Base-by-base conservation (phyloP, 2,797 vertebrate genomes). In the Cygnus olor region DNA sequence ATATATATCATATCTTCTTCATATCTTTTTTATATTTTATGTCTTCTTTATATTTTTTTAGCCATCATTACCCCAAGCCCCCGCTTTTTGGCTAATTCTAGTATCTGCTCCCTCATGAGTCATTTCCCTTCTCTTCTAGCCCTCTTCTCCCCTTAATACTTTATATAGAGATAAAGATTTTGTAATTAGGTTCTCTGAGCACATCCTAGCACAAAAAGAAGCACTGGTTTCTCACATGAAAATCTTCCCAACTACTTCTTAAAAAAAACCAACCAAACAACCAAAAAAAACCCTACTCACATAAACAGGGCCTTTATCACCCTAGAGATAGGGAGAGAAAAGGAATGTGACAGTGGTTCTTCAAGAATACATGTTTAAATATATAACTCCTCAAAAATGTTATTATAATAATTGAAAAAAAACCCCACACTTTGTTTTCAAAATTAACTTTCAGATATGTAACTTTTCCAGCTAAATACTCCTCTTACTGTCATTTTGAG, bases 1-100 rank as follows among this genome's bases (percentile, higher is more conserved):
- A 47, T 12, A 47, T 22, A 47, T 22, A 47, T 21, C 10, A 21
- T 47, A 49, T 49, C 21, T 22, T 49, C 47, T 49, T 49, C 13
- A 24, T 24, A 49, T 44, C 44, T 44, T 44, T 44, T 44, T 44
- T 44, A 22, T 47, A 47, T 47, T 22, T 47, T 22, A 49, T 49
- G 24, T 49, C 47, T 49, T 49, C 47, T 13, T 49, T 49, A 49
- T 49, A 49, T 49, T 24, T 71, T 80, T 72, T 79, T 60, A 71
- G 34, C 11, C 0, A 0, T 11, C 7, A 3, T 27, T 94, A 42
- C 6, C 4, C 32, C 53, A 49, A 44, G 13, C 40, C 10, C 9
- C 8, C 40, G 9, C 4, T 80, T 44, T 45, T 32, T 40, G 14
- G 6, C 14, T 44, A 40, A 18, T 44, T 61, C 24, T 22, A 22